Evolutionary conservation across 2,797 vertebrate species (phyloP), one percentile per base, ranked within the genome.

Genomic region (Rhabdophis nuchalis): DNA sequence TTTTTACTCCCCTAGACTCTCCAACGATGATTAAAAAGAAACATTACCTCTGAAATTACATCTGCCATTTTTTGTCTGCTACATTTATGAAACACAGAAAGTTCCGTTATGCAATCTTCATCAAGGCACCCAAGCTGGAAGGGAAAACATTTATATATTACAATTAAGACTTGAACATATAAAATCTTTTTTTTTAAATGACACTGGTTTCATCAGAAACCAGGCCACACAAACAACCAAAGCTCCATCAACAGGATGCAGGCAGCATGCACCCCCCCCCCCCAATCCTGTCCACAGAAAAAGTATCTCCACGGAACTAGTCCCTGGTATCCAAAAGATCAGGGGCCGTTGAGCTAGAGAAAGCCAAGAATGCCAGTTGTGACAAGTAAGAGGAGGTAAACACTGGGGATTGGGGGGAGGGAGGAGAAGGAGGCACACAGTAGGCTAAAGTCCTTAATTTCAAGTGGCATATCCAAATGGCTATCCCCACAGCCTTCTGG

Each of bases 101-200:
- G 98, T 96, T 99, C 98, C 13, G 97, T 98, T 93, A 99, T 60
- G 3, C 99, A 99, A 96, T 99, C 99, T 93, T 99, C 98, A 96
- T 99, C 99, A 87, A 99, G 98, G 93, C 98, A 97, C 60, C 98
- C 97, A 93, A 98, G 95, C 99, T 98, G 96, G 25, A 93, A 61
- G 94, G 93, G 64, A 82, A 89, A 23, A 20, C 23, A 54, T 68
- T 54, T 36, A 0, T 4, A 53, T n/a, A 61, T 46, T 90, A 25
- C 50, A 41, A 32, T 77, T 64, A 85, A 85, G 27, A 5, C 14
- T 4, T 29, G 11, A 4, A 46, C 46, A 57, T 29, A 46, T 25
- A 12, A 46, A 50, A 4, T 36, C 1, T 68, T 53, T 61, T 54
- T 92, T 60, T 58, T 90, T 32, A 41, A 10, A 82, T 61, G 10